Percentiles rank a stretch among this genome's conserved stretches.
phyloP scores from a whole-genome alignment of 92 coral and sea anemone species.

The Porites cylindrica region DNA sequence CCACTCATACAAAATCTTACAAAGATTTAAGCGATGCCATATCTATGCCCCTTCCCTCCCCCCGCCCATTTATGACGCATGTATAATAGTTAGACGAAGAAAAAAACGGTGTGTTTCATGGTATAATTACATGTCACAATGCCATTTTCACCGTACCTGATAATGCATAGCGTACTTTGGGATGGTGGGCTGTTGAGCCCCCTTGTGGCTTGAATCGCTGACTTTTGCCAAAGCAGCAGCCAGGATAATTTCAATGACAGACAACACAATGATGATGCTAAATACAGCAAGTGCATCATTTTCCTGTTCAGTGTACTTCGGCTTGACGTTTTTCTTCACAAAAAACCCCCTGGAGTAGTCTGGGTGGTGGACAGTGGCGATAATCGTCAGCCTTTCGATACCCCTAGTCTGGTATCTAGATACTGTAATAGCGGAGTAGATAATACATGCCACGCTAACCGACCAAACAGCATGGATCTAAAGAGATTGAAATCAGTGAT shows the following conservation, averaged over 20 bases:
- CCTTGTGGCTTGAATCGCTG: not conserved
- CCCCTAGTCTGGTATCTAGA: too few species aligned
- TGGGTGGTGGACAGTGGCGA: too few species aligned
- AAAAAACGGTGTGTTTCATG: not conserved
- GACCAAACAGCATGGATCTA: not conserved
- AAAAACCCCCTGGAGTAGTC: too few species aligned
- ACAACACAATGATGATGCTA: not conserved
- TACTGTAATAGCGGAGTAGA: not conserved
- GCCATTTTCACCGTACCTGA: not conserved
- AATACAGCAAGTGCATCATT: not conserved
- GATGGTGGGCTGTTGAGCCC: not conserved
- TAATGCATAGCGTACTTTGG: not conserved
- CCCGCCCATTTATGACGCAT: too few species aligned
- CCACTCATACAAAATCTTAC: too few species aligned
- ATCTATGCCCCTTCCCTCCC: too few species aligned
- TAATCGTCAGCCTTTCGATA: too few species aligned
- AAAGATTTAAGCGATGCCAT: too few species aligned
- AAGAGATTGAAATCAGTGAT: too few species aligned
- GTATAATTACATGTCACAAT: not conserved
- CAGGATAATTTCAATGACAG: not conserved
- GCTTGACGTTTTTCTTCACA: not conserved
- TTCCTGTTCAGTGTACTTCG: not conserved
- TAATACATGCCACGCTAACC: not conserved
- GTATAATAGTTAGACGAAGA: too few species aligned
- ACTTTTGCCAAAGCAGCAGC: not conserved